These are phyloP conservation scores for Patiria miniata DNA, from an alignment of 35 echinoderm and acorn worm species.

Conservation along the genomic window DNA sequence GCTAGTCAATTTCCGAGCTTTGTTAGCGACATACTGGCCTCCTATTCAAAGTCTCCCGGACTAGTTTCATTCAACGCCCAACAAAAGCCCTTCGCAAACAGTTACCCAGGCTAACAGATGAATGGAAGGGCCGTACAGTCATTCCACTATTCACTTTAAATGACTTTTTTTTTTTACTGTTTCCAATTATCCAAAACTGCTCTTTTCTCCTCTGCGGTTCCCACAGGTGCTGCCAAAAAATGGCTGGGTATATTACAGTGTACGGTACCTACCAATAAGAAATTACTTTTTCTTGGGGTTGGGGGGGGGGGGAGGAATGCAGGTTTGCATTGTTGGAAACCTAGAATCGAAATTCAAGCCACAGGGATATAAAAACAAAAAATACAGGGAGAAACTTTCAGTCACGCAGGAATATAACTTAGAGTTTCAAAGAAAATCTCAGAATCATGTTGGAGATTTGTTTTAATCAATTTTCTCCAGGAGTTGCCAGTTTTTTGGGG, in stretches of 20 bases:
- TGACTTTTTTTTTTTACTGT: slow-evolving; percentile 20
- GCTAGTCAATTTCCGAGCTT: slow-evolving; percentile 9
- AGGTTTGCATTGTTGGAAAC: background rate
- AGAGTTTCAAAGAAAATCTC: background rate
- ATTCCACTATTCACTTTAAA: background rate
- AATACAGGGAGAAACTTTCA: too few species aligned
- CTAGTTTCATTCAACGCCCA: background rate
- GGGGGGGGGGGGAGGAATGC: too few species aligned
- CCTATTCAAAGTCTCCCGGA: background rate
- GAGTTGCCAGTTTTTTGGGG: background rate
- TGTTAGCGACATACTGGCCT: background rate
- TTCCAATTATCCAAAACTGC: slow-evolving; percentile 19
- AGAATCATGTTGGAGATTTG: background rate
- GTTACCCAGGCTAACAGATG: background rate
- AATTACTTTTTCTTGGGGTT: too few species aligned
- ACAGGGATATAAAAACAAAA: background rate
- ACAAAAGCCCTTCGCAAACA: background rate
- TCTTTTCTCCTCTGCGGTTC: background rate
- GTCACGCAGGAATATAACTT: too few species aligned
- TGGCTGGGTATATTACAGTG: background rate
- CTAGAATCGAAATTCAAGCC: background rate
- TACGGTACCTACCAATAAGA: too few species aligned
- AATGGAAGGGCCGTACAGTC: background rate
- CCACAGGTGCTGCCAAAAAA: slow-evolving; percentile 1
- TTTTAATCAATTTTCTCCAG: slow-evolving; percentile 2